Conservation (phyloP, 2,888 invertebrate genomes). For the Lobophora halterata region DNA sequence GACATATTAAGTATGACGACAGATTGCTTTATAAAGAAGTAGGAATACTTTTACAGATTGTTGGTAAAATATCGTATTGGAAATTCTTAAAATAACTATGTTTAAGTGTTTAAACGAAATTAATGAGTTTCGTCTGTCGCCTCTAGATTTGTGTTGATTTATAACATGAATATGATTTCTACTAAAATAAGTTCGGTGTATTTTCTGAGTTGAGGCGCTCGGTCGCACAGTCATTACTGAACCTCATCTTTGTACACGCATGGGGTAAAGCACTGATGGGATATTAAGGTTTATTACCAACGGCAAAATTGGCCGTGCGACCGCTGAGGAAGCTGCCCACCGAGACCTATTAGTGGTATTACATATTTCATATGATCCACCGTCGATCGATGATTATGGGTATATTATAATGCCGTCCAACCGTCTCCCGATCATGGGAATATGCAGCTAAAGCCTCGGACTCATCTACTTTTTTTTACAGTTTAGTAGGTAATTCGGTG, state of each 20-base stretch:
- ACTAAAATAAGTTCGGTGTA: constrained; percentile 44
- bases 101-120: too few relatives aligned
- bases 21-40: constrained; percentile 42
- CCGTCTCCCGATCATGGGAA: constrained; percentile 73
- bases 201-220: constrained; percentile 48
- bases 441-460: constrained; percentile 58
- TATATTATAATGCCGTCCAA: constrained; percentile 71
- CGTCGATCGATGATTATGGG: constrained; percentile 73
- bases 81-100: too few relatives aligned
- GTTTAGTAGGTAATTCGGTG: constrained; percentile 74
- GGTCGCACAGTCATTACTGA: constrained; percentile 61
- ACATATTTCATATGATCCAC: constrained; percentile 75
- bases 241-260: constrained; percentile 71
- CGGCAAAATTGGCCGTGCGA: constrained; percentile 73
- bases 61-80: too few relatives aligned
- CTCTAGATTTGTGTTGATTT: background rate
- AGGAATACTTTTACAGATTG: too few relatives aligned
- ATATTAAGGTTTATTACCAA: constrained; percentile 77
- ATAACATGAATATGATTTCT: background rate
- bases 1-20: constrained; percentile 60
- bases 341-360: constrained; percentile 75
- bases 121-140: background rate
- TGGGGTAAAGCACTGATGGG: constrained; percentile 67
- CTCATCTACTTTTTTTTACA: constrained; percentile 74
- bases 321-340: constrained; percentile 79